Base-by-base conservation (phyloP, 2,113 vertebrate genomes). In the Thunnus thynnus region DNA sequence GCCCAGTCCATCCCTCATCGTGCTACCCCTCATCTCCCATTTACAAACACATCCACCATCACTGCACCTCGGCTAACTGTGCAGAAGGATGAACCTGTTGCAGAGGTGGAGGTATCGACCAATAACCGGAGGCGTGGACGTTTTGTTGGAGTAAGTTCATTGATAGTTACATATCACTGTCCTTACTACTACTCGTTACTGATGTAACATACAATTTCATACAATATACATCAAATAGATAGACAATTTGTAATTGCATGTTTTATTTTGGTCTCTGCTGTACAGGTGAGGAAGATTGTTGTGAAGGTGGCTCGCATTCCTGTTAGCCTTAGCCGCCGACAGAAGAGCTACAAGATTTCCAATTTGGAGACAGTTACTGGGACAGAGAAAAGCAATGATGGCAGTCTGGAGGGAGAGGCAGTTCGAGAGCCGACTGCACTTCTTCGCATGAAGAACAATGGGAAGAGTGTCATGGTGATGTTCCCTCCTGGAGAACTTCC, bases 361-460 rank as follows among this genome's bases (percentile, higher is more conserved):
- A 99, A 97, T 4, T 83, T 99, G 87, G 95, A 96, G 85, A 93
- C 94, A 0, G 79, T 91, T 14, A 83, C 88, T 1, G 82, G 84
- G 30, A 60, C 81, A 3, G 87, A 93, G 57, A 93, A 92, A 63
- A 95, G 94, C 93, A 96, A 82, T 16, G 78, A 89, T 13, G 88
- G 89, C 81, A 80, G 94, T 70, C 92, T 94, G 18, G 95, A 96
- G 73, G 96, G 86, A 76, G 97, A 96, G 82, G 95, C 91, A 88
- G 92, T 93, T 72, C 96, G 95, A 13, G 98, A 99, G 91, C 97
- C 98, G 6, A 99, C 98, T 0, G 96, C 98, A 0, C 94, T 99
- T 82, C 96, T 99, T 52, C 97, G 97, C 80, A 99, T 99, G 97
- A 99, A 99, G 93, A 99, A 99, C 93, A 99, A 99, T 0, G 98